These are phyloP conservation scores for Drosophila tanythrix DNA, from an alignment of 2,888 invertebrate species.

Conservation along the genomic window DNA sequence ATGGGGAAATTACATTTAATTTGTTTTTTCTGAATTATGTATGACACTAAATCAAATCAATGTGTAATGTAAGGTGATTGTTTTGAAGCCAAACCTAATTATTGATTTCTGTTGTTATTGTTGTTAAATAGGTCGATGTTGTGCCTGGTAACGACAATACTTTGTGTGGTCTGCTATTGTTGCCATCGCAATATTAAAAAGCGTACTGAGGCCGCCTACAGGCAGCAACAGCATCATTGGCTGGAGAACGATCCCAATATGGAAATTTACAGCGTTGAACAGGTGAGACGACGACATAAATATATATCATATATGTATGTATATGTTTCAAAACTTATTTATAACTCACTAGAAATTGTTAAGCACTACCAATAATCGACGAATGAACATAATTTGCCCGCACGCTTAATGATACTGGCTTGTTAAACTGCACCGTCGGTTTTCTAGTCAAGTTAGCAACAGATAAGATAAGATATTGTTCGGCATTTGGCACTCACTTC, in stretches of 20 bases:
- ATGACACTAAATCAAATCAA: not conserved
- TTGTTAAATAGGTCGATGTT: slow-evolving; percentile 89
- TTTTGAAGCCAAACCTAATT: not conserved
- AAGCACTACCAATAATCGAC: not conserved
- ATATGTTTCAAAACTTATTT: not conserved
- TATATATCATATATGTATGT: not conserved
- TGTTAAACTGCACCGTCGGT: not conserved
- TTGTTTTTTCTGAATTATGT: not conserved
- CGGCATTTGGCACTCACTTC: not conserved
- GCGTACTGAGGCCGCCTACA: slow-evolving; percentile 84
- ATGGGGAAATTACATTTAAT: not conserved
- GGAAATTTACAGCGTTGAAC: slow-evolving; percentile 85
- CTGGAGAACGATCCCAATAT: slow-evolving; percentile 84
- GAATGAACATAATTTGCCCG: not conserved
- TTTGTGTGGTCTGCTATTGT: slow-evolving; percentile 91
- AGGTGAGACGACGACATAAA: slow-evolving; percentile 67
- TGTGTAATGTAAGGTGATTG: too few species aligned
- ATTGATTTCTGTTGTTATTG: not conserved
- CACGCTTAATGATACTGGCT: not conserved
- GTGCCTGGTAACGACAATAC: slow-evolving; percentile 90
- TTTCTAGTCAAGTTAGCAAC: not conserved
- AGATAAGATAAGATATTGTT: not conserved
- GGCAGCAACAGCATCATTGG: slow-evolving; percentile 84
- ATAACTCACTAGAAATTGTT: not conserved
- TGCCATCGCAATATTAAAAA: slow-evolving; percentile 86